Base-by-base conservation (phyloP, 2,113 vertebrate genomes). In the Mustela lutreola region DNA sequence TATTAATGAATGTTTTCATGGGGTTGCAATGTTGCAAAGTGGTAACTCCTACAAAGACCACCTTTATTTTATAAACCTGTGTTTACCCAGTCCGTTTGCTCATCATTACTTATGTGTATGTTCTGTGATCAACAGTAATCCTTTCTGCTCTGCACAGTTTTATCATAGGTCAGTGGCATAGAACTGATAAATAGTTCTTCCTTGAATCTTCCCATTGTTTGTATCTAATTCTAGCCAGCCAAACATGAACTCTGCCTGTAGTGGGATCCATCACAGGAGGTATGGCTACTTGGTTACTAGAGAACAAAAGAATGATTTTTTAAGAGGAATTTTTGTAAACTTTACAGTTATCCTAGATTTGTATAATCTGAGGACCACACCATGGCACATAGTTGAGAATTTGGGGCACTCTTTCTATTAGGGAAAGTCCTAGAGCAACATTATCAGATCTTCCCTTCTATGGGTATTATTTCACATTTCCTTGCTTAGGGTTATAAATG, bases 241-340 rank as follows among this genome's bases (percentile, higher is more conserved):
- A 62, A 97, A 88, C 6, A 14, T 22, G 33, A 91, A 73, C 62
- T 89, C 31, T 95, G 2, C 28, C 11, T 63, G 3, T 81, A 85
- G 60, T 80, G 15, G 24, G 15, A 12, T 67, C 1, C 28, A 21
- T 90, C 22, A 71, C 19, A 85, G 8, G 11, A 36, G 16, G 60
- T 65, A 14, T 78, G 36, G 16, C 36, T 93, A 15, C 58, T 76
- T 84, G 78, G 8, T 86, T 95, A 36, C 14, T 93, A 50, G 50
- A 75, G 4, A 89, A 60, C 16, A 89, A 84, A 67, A 75, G 7
- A 31, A 81, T 48, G 50, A 28, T 50, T 42, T 63, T 75, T 62
- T 84, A 48, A 76, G 89, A 91, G 65, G n/a, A 89, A 71, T 12
- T 91, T 97, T 56, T 82, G 1, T 82, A 96, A 83, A 26, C n/a